Percentiles rank a stretch among this genome's conserved stretches.
These are phyloP conservation scores for Hydriomena furcata DNA, from an alignment of 2,888 invertebrate genomes.

Conservation along the genomic window DNA sequence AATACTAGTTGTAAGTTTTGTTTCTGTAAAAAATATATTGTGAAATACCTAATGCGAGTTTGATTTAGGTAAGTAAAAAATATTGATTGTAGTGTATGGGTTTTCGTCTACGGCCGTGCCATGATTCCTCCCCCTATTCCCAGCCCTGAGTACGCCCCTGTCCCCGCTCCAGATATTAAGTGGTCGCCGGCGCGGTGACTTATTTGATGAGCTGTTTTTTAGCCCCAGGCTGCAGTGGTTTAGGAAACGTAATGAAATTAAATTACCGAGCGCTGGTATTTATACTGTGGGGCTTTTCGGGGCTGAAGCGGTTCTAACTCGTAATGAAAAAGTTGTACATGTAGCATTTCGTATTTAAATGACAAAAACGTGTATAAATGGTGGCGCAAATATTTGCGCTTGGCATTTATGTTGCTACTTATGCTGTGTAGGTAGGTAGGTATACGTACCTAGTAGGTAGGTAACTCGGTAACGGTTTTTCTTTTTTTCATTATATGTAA, in stretches of 20 bases:
- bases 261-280: constrained; percentile 21
- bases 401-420: no score
- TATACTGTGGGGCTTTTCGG: constrained; percentile 11
- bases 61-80: no score
- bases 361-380: background rate
- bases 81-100: no score
- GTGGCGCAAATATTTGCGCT: no score
- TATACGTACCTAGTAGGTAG: no score
- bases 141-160: constrained; percentile 18
- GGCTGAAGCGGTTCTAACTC: constrained; percentile 11
- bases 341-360: background rate
- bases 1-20: no score
- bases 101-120: no score
- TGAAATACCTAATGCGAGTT: no score
- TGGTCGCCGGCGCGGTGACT: constrained; percentile 30
- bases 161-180: constrained; percentile 47
- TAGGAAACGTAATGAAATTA: constrained; percentile 28
- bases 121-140: background rate
- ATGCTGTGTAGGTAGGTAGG: no score
- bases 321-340: constrained; percentile 11
- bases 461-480: no score
- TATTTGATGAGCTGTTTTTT: constrained; percentile 33
- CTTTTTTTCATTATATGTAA: no score
- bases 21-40: no score
- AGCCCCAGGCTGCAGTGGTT: constrained; percentile 22